A percentile compares a stretch with the other conserved stretches of the same genome.
These are phyloP conservation scores for Taeniopygia guttata DNA, from an alignment of 2,797 vertebrate species.

Conservation along the genomic window DNA sequence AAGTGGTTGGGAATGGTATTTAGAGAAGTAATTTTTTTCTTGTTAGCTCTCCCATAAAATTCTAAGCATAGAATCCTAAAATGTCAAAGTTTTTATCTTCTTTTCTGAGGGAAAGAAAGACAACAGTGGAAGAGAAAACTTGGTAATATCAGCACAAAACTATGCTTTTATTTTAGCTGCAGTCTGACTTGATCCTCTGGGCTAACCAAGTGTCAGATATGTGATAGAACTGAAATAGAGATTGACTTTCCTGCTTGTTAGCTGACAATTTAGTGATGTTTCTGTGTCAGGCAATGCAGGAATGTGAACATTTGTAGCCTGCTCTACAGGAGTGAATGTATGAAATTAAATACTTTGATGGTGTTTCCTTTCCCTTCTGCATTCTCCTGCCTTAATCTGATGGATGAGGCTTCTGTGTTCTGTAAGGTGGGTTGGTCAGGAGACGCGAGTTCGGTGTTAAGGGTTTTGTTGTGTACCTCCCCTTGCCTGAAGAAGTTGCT, in stretches of 20 bases:
- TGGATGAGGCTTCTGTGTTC: background rate
- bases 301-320: background rate
- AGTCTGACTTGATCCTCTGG: background rate
- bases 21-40: background rate
- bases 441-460: background rate
- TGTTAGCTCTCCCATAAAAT: background rate
- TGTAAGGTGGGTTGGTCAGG: background rate
- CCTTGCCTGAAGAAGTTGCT: background rate
- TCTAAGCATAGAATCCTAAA: background rate
- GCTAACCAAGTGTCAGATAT: background rate
- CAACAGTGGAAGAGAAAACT: background rate
- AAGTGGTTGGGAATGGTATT: background rate
- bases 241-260: background rate
- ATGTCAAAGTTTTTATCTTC: rapidly evolving
- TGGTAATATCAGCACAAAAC: background rate
- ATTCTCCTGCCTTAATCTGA: background rate
- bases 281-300: background rate
- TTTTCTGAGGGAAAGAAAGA: background rate
- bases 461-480: background rate
- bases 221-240: background rate
- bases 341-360: background rate
- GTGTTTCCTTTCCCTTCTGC: background rate
- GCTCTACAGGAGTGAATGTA: background rate
- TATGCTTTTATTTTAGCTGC: background rate
- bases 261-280: background rate